Percentiles rank a stretch among this genome's conserved stretches.
phyloP scores from a whole-genome alignment of 2,797 vertebrate genomes.

The Chloroceryle inda region DNA sequence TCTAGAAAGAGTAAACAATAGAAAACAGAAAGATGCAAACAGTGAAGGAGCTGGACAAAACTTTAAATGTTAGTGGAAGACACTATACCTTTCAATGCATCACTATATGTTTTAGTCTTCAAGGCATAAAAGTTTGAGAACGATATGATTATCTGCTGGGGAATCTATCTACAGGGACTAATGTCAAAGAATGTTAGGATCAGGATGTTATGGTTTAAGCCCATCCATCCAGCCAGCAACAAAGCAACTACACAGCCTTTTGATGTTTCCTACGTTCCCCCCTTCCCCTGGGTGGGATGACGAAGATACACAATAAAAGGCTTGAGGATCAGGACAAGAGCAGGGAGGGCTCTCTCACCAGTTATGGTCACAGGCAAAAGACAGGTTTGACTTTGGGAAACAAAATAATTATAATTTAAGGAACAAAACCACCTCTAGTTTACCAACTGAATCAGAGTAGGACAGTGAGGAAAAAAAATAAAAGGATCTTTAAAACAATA shows the following conservation, averaged over 20 bases:
- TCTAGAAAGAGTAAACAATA: neutral
- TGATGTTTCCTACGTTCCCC: neutral
- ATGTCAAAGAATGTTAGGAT: neutral
- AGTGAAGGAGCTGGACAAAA: neutral
- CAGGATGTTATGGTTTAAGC: neutral
- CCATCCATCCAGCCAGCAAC: neutral
- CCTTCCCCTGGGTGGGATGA: neutral
- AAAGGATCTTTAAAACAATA: neutral
- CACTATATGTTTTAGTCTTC: neutral
- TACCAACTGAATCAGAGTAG: neutral
- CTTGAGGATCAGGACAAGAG: neutral
- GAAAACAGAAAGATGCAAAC: neutral
- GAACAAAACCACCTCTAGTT: neutral
- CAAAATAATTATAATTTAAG: no score
- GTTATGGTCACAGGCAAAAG: neutral
- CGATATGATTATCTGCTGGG: neutral
- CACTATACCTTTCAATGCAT: neutral
- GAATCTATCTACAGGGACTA: neutral
- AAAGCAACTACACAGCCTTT: neutral
- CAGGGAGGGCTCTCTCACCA: neutral
- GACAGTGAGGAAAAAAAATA: neutral
- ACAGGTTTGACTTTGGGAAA: neutral
- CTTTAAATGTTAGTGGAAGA: neutral
- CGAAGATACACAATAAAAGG: neutral
- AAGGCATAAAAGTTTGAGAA: neutral